A percentile compares a stretch with the other conserved stretches of the same genome.
These are phyloP conservation scores for Anoplolepis gracilipes DNA, from an alignment of 1,140 invertebrate species.

Conservation along the genomic window DNA sequence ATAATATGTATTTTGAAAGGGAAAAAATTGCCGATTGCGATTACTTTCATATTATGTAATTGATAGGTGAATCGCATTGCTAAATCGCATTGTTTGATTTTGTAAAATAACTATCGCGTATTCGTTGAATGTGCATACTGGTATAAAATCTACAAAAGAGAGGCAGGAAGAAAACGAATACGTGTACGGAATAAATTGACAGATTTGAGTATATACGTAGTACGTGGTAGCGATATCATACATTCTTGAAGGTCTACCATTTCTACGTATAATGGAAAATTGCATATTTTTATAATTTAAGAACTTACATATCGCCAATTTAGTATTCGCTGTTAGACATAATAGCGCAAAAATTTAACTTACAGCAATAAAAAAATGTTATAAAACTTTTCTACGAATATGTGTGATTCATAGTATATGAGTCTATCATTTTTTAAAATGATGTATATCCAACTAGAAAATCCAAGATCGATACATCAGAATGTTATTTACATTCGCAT, in stretches of 20 bases:
- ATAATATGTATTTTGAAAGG: neutral
- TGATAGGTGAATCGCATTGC: neutral
- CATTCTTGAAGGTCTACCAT: conserved; percentile 51
- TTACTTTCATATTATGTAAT: conserved; percentile 33
- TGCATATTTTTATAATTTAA: conserved; percentile 34
- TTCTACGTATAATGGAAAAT: conserved; percentile 29
- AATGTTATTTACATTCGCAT: neutral
- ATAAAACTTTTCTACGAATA: neutral
- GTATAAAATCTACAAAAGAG: conserved; percentile 17
- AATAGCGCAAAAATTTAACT: neutral
- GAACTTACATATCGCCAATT: conserved; percentile 26
- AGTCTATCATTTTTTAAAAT: neutral
- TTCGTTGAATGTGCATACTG: conserved; percentile 31
- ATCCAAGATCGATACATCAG: neutral
- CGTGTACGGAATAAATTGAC: conserved; percentile 50
- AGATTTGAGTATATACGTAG: conserved; percentile 25
- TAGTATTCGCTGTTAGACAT: neutral
- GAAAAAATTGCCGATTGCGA: conserved; percentile 1
- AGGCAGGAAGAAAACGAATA: neutral
- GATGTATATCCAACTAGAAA: neutral
- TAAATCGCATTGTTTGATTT: conserved; percentile 41
- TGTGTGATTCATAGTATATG: too few relatives aligned
- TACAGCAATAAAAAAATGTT: neutral
- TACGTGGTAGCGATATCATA: conserved; percentile 25
- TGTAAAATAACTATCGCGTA: conserved; percentile 44